A percentile compares a stretch with the other conserved stretches of the same genome.
phyloP scores from a whole-genome alignment of 2,113 vertebrate species.

The Oophaga pumilio region DNA sequence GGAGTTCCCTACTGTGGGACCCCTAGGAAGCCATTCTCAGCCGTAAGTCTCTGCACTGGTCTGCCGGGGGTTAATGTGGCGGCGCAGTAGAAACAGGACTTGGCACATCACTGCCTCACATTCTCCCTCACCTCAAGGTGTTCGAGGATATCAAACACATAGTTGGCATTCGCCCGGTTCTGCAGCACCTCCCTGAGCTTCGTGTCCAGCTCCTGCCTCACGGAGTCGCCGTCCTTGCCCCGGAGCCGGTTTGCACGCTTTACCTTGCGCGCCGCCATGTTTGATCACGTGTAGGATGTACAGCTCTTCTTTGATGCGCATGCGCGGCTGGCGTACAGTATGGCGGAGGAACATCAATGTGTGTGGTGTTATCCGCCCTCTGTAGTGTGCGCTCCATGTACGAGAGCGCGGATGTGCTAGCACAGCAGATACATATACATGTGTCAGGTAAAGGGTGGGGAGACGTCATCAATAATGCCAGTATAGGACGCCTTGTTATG shows the following conservation, averaged over 20 bases:
- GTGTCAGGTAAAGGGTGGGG: no score
- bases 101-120: neutral
- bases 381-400: neutral
- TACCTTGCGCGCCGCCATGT: constrained; percentile 56
- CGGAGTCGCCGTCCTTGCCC: accelerated
- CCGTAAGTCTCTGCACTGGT: no score
- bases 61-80: no score
- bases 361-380: no score
- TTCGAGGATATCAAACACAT: constrained; percentile 85
- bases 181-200: constrained; percentile 71
- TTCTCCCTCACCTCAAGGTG: constrained; percentile 65
- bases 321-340: neutral
- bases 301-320: neutral
- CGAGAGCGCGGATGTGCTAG: neutral
- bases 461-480: no score
- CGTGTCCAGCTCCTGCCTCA: constrained; percentile 46
- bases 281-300: constrained; percentile 8
- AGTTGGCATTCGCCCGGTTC: constrained; percentile 78
- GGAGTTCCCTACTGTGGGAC: no score
- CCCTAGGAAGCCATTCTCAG: no score
- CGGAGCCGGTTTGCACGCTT: constrained; percentile 29
- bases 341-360: no score
- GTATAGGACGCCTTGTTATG: no score
- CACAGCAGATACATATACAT: no score
- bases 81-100: no score